phyloP scores from a whole-genome alignment of 2,113 vertebrate genomes.

The Cyprinodon variegatus region DNA sequence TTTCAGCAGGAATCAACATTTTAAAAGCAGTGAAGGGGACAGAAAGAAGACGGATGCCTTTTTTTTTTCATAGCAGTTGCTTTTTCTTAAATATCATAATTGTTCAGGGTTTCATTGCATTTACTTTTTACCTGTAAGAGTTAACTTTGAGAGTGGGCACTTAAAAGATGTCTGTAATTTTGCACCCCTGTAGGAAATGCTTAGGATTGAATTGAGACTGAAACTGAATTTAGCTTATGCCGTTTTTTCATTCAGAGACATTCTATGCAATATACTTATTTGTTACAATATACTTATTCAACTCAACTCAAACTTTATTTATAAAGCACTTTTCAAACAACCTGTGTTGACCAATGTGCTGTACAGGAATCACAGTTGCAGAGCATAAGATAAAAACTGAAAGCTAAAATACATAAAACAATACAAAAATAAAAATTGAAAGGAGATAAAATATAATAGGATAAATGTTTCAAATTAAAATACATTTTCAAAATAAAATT shows the following conservation, averaged over 20 bases:
- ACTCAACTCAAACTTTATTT: too few relatives aligned
- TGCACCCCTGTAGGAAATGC: background rate
- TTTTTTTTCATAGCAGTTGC: background rate
- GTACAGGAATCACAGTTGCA: too few relatives aligned
- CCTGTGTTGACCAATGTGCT: too few relatives aligned
- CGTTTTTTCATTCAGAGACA: background rate
- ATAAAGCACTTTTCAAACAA: too few relatives aligned
- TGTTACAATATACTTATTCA: background rate
- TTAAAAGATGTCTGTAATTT: background rate
- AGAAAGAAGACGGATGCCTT: constrained; percentile 22
- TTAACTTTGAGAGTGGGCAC: background rate
- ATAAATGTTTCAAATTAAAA: too few relatives aligned
- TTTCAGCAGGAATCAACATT: constrained; percentile 28
- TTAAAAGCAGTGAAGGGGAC: constrained; percentile 9
- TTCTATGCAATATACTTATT: background rate
- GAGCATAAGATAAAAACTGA: too few relatives aligned
- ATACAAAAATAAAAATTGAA: too few relatives aligned
- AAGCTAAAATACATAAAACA: too few relatives aligned
- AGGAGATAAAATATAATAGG: too few relatives aligned
- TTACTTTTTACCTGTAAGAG: background rate
- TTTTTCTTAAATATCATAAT: background rate
- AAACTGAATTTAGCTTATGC: background rate
- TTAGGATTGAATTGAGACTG: background rate
- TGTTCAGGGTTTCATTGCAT: background rate
- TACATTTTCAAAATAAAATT: too few relatives aligned